Base-by-base conservation (phyloP, 2,888 invertebrate species). In the Brenthis ino region DNA sequence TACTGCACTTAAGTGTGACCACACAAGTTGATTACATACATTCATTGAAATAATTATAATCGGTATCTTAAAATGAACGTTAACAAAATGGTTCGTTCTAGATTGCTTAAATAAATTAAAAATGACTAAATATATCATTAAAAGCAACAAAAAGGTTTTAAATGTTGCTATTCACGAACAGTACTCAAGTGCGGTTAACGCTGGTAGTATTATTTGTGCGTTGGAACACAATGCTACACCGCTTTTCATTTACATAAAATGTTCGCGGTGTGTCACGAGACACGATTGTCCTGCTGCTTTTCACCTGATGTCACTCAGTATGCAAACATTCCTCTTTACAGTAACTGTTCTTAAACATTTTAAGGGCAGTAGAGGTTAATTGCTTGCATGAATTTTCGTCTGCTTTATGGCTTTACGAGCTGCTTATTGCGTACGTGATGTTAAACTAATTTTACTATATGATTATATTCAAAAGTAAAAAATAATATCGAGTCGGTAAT, bases 281-380 rank as follows among this genome's bases (percentile, higher is more conserved):
- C 77, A 73, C 80, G 76, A 82, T 80, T 82, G 82, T 86, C 84
- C 80, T 82, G 77, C 73, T 77, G 75, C 80, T 84, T 88, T 88
- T 87, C 85, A 84, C 86, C 86, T 79, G 82, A 87, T 87, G 82
- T 81, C 80, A 88, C 84, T 87, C 85, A 83, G 83, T 84, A 88
- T 88, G 88, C 78, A 82, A 85, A 88, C 82, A 77, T 72, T 71
- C 77, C 75, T 79, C 77, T 72, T 66, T n/a, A 75, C 76, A 73
- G 76, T 84, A 84, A 84, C 84, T 80, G 82, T 84, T 82, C 75
- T 68, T 71, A 68, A 71, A 79, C 73, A 74, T 74, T 75, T 76
- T 79, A 77, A 74, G 71, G 73, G 77, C 76, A 74, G 73, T 61
- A 69, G 72, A 79, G 75, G 80, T 77, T 80, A 80, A 80, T 80